phyloP scores from a whole-genome alignment of 1,140 invertebrate genomes.

The Gonioctena quinquepunctata region DNA sequence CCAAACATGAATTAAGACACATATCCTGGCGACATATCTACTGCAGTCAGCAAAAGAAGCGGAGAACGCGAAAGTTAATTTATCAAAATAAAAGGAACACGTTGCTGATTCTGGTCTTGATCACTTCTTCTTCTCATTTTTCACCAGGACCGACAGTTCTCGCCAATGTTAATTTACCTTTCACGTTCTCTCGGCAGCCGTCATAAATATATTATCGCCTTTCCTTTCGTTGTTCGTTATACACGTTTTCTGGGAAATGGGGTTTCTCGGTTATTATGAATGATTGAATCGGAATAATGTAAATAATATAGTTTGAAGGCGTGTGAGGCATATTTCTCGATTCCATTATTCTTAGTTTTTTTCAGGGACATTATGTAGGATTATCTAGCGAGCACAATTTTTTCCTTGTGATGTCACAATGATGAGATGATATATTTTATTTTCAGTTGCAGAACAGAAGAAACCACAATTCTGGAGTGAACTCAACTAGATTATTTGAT shows the following conservation, averaged over 20 bases:
- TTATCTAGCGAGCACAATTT: no score
- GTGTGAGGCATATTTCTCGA: no score
- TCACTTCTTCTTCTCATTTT: slow-evolving; percentile 6
- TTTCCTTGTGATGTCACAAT: no score
- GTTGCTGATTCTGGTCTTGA: slow-evolving; percentile 5
- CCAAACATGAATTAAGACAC: not conserved
- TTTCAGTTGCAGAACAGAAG: no score
- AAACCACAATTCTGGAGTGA: no score
- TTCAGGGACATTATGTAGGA: no score
- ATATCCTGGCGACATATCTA: not conserved
- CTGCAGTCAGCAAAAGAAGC: not conserved
- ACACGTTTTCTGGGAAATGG: not conserved
- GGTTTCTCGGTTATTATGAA: not conserved
- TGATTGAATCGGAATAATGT: not conserved
- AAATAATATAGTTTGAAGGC: no score
- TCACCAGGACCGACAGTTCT: slow-evolving; percentile 1
- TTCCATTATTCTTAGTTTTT: no score
- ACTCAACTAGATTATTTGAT: no score
- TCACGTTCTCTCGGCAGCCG: not conserved
- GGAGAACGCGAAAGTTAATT: not conserved
- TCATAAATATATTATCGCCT: not conserved
- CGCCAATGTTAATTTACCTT: slow-evolving; percentile 14
- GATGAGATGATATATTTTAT: no score
- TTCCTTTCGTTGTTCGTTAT: not conserved
- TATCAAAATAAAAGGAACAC: slow-evolving; percentile 13